Conservation (phyloP, 2,888 invertebrate species). For the Dicroscelio sp. region DNA sequence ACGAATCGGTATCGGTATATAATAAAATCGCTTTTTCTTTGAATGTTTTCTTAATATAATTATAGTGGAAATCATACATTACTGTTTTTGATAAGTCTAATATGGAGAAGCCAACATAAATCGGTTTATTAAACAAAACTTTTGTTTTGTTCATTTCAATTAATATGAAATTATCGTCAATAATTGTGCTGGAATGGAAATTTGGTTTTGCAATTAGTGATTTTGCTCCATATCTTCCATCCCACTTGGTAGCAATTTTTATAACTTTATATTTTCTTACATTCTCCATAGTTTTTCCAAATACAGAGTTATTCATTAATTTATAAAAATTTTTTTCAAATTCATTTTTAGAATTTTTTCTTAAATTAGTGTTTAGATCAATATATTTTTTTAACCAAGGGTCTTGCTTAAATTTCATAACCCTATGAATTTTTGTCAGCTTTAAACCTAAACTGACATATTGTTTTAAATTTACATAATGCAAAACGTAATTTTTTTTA, state of each 20-base stretch:
- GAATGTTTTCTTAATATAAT: slow-evolving; percentile 52
- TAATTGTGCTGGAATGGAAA: neutral
- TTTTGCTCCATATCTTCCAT: neutral
- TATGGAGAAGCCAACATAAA: slow-evolving; percentile 40
- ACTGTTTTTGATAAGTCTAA: slow-evolving; percentile 53
- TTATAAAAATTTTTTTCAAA: neutral
- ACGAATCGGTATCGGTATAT: too few species aligned
- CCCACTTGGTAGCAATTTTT: neutral
- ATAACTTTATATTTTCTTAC: too few species aligned
- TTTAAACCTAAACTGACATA: neutral
- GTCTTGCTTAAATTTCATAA: neutral
- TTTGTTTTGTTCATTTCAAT: neutral
- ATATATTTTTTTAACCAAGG: neutral
- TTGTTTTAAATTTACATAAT: neutral
- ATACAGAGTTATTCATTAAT: too few species aligned
- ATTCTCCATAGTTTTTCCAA: too few species aligned
- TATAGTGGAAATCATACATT: slow-evolving; percentile 69
- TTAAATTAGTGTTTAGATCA: neutral
- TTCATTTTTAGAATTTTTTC: too few species aligned
- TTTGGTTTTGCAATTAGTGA: neutral
- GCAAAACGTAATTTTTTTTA: neutral
- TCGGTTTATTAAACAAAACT: neutral
- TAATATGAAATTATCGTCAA: neutral
- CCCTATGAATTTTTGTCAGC: neutral
- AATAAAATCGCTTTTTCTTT: slow-evolving; percentile 76